Conservation (phyloP, 2,113 vertebrate species). For the Phocoena phocoena region DNA sequence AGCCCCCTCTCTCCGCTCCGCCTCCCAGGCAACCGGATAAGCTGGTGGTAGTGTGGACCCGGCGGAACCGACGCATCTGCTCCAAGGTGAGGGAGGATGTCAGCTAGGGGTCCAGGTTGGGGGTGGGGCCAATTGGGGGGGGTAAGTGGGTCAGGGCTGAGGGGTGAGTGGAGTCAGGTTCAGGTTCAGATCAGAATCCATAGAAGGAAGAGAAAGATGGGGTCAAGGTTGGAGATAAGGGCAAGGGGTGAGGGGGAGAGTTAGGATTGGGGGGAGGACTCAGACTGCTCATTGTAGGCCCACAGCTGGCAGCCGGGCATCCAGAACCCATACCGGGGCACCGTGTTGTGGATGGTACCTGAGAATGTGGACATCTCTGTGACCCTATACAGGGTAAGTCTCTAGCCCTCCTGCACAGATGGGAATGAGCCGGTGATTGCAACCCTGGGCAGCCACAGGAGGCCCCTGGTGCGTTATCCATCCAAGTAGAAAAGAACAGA, state of each 20-base stretch:
- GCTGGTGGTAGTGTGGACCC: slow-evolving; percentile 93
- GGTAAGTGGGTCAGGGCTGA: not conserved
- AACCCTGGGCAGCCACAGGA: not conserved
- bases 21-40: slow-evolving; percentile 92
- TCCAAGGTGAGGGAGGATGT: slow-evolving; percentile 87
- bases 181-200: not conserved
- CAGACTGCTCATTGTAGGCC: slow-evolving; percentile 79
- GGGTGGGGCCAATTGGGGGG: not conserved
- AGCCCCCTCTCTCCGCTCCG: not conserved
- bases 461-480: not conserved
- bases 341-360: slow-evolving; percentile 93
- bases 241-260: not conserved
- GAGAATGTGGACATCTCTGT: slow-evolving; percentile 94
- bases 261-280: not conserved
- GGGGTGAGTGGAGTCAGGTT: not conserved
- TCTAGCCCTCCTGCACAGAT: not conserved
- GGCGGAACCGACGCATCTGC: slow-evolving; percentile 92
- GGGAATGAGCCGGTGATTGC: not conserved
- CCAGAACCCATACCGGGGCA: slow-evolving; percentile 93
- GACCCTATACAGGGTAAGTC: slow-evolving; percentile 91
- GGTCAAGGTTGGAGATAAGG: not conserved
- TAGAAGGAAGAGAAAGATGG: not conserved
- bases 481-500: not conserved
- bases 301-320: slow-evolving; percentile 95
- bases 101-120: not conserved